Percentiles rank a stretch among this genome's conserved stretches.
These are phyloP conservation scores for Sylvilagus floridanus DNA, from an alignment of 2,797 vertebrate genomes.

Conservation along the genomic window DNA sequence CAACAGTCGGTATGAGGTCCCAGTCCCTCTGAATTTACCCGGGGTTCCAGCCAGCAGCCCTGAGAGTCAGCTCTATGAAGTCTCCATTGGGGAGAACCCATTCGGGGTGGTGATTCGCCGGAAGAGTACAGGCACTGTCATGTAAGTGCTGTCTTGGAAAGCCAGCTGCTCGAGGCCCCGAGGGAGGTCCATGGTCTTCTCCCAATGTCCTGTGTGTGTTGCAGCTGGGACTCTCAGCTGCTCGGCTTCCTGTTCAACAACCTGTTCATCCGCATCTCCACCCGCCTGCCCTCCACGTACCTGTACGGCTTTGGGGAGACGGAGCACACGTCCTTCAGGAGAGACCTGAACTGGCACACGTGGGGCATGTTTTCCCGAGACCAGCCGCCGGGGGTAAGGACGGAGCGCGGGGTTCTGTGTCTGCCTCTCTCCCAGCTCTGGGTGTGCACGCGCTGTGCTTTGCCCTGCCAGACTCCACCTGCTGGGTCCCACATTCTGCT, in stretches of 20 bases:
- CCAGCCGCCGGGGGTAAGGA: slow-evolving; percentile 93
- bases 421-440: background rate
- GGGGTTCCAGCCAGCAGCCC: slow-evolving; percentile 80
- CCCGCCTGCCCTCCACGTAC: slow-evolving; percentile 88
- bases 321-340: slow-evolving; percentile 90
- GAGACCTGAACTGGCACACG: slow-evolving; percentile 91
- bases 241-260: slow-evolving; percentile 90
- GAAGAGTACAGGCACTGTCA: slow-evolving; percentile 87
- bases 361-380: slow-evolving; percentile 95
- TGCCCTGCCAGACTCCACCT: background rate
- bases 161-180: background rate
- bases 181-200: background rate
- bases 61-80: slow-evolving; percentile 87
- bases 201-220: background rate
- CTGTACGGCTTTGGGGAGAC: slow-evolving; percentile 94
- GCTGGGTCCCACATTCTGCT: background rate
- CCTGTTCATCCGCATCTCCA: slow-evolving; percentile 94
- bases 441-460: fast-evolving
- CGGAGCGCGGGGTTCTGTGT: background rate
- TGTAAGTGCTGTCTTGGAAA: slow-evolving; percentile 87
- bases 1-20: slow-evolving; percentile 91
- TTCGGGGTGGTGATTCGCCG: slow-evolving; percentile 92
- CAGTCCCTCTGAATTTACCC: slow-evolving; percentile 89
- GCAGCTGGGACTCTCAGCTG: no score
- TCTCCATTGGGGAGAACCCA: slow-evolving; percentile 82